Percentiles rank a stretch among this genome's conserved stretches.
phyloP scores from a whole-genome alignment of 2,888 invertebrate genomes.

The Chouioia cunea region DNA sequence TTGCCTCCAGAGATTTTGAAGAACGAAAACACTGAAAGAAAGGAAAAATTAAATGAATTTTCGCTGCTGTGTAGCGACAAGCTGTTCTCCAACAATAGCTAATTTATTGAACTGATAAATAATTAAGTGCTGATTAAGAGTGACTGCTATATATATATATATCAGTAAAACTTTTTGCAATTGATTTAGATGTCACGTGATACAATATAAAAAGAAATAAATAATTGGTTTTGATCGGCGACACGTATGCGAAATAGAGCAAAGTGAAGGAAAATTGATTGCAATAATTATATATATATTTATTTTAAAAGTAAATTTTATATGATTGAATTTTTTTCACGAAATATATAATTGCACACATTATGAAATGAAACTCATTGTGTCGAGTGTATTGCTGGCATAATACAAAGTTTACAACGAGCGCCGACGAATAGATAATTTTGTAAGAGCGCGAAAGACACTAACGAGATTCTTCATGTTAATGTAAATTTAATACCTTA shows the following conservation, averaged over 20 bases:
- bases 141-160: conserved; percentile 45
- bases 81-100: conserved; percentile 60
- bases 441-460: conserved; percentile 27
- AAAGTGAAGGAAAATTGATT: conserved; percentile 38
- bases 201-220: conserved; percentile 1
- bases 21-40: conserved; percentile 29
- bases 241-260: conserved; percentile 36
- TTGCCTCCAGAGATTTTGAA: conserved; percentile 41
- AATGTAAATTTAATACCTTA: conserved; percentile 33
- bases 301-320: conserved; percentile 50
- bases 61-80: conserved; percentile 63
- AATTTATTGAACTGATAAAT: conserved; percentile 61
- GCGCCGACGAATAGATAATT: conserved; percentile 31
- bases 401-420: conserved; percentile 36
- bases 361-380: conserved; percentile 35
- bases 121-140: conserved; percentile 43
- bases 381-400: conserved; percentile 45
- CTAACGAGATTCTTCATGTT: conserved; percentile 22
- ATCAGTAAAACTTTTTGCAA: conserved; percentile 38
- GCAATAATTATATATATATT: conserved; percentile 50
- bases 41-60: conserved; percentile 49
- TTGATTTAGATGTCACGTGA: conserved; percentile 37
- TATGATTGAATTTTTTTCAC: conserved; percentile 49
- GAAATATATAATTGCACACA: conserved; percentile 47
- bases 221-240: conserved; percentile 34